phyloP scores from a whole-genome alignment of 2,113 vertebrate species.

The Australoheros scitulus region DNA sequence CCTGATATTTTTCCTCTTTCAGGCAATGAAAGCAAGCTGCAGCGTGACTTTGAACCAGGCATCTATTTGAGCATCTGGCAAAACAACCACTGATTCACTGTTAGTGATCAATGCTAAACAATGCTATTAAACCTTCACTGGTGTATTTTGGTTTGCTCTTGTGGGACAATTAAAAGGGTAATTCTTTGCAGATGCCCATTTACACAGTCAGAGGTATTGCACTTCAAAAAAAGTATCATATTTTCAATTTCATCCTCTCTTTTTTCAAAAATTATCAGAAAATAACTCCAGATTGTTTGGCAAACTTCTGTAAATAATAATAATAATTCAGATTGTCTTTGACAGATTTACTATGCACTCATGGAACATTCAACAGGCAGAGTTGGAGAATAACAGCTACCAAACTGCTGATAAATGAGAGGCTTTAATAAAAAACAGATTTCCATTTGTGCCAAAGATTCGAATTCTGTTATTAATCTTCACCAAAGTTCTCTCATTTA shows the following conservation, averaged over 20 bases:
- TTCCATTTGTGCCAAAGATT: conserved; percentile 13
- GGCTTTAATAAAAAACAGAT: conserved; percentile 48
- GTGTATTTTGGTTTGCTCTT: neutral
- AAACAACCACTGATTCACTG: neutral
- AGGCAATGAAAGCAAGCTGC: conserved; percentile 17
- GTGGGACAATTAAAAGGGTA: neutral
- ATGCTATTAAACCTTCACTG: neutral
- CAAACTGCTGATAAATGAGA: conserved; percentile 18
- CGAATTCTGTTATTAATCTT: conserved; percentile 1
- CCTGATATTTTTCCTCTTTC: neutral
- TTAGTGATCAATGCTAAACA: conserved; percentile 18
- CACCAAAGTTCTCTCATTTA: neutral
- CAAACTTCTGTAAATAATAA: neutral
- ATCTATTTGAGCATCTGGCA: conserved; percentile 23
- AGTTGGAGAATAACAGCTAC: conserved; percentile 16
- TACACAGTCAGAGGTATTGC: neutral
- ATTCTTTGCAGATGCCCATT: neutral
- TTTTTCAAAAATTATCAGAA: neutral
- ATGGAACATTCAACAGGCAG: conserved; percentile 20
- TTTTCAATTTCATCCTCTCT: neutral
- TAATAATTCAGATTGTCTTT: conserved; percentile 29
- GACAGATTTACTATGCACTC: conserved; percentile 46
- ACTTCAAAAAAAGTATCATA: neutral
- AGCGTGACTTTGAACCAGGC: neutral
- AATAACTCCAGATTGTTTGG: neutral